phyloP scores from a whole-genome alignment of 2,888 invertebrate genomes.

The Drosophila mimetica region DNA sequence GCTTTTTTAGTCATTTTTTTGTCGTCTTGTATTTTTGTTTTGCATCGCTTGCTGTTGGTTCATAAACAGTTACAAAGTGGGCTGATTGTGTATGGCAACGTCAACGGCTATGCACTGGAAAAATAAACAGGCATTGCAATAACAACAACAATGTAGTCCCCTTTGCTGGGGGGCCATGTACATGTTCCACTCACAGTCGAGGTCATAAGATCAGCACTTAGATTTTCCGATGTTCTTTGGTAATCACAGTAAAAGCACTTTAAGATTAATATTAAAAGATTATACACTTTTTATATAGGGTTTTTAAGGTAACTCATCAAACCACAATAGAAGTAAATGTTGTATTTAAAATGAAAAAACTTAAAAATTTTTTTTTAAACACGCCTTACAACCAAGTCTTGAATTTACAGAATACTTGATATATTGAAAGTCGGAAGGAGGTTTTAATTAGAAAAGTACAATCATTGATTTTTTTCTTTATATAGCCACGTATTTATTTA shows the following conservation, averaged over 20 bases:
- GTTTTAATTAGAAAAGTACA: too few species aligned
- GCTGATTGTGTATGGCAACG: conserved; percentile 64
- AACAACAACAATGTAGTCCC: conserved; percentile 36
- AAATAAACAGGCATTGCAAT: conserved; percentile 58
- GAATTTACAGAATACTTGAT: too few species aligned
- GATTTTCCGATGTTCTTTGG: not conserved
- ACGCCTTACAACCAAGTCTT: too few species aligned
- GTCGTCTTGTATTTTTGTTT: conserved; percentile 45
- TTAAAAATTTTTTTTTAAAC: too few species aligned
- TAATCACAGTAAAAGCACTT: too few species aligned
- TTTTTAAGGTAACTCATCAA: too few species aligned
- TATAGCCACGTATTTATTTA: too few species aligned
- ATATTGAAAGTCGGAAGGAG: too few species aligned
- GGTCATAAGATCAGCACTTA: not conserved
- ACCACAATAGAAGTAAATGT: too few species aligned
- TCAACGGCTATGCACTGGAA: conserved; percentile 67
- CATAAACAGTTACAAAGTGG: conserved; percentile 67
- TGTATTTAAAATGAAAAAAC: too few species aligned
- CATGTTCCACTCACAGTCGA: conserved; percentile 19
- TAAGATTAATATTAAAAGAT: too few species aligned
- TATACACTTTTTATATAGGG: too few species aligned
- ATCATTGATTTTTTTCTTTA: not conserved
- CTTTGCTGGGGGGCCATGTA: conserved; percentile 65
- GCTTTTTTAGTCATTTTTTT: conserved; percentile 22
- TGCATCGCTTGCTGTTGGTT: conserved; percentile 65